Conservation (phyloP, 2,888 invertebrate species). For the Pristionchus entomophagus region DNA sequence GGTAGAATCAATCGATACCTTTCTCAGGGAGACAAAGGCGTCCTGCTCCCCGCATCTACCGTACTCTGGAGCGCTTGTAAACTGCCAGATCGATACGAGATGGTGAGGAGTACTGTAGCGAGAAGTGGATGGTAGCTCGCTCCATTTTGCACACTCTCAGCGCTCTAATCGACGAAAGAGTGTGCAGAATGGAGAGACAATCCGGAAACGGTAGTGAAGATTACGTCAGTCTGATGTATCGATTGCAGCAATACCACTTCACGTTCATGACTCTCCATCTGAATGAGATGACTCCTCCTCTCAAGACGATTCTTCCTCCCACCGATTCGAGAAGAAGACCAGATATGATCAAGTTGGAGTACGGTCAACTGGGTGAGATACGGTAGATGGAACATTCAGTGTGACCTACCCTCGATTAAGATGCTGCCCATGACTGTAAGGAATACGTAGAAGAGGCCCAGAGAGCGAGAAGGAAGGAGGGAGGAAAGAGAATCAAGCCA, state of each 20-base stretch:
- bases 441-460: slow-evolving; percentile 28
- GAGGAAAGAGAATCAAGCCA: slow-evolving; percentile 44
- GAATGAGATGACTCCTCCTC: slow-evolving; percentile 17
- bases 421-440: slow-evolving; percentile 21
- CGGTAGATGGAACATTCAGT: background rate
- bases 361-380: slow-evolving; percentile 7
- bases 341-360: slow-evolving; percentile 33
- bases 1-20: background rate
- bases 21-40: slow-evolving; percentile 54
- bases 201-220: too few relatives aligned
- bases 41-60: slow-evolving; percentile 83
- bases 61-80: slow-evolving; percentile 88
- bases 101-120: slow-evolving; percentile 80
- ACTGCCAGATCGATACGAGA: slow-evolving; percentile 85
- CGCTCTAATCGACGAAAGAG: too few relatives aligned
- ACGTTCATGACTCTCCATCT: slow-evolving; percentile 31
- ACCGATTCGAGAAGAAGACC: slow-evolving; percentile 32
- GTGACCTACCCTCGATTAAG: background rate
- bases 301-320: slow-evolving; percentile 8
- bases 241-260: slow-evolving; percentile 41
- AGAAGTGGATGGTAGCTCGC: too few relatives aligned
- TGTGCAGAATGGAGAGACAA: too few relatives aligned
- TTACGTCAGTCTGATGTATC: too few relatives aligned
- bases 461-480: slow-evolving; percentile 41
- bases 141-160: too few relatives aligned